These are phyloP conservation scores for Bombus pascuorum DNA, from an alignment of 1,140 invertebrate species.

Conservation along the genomic window DNA sequence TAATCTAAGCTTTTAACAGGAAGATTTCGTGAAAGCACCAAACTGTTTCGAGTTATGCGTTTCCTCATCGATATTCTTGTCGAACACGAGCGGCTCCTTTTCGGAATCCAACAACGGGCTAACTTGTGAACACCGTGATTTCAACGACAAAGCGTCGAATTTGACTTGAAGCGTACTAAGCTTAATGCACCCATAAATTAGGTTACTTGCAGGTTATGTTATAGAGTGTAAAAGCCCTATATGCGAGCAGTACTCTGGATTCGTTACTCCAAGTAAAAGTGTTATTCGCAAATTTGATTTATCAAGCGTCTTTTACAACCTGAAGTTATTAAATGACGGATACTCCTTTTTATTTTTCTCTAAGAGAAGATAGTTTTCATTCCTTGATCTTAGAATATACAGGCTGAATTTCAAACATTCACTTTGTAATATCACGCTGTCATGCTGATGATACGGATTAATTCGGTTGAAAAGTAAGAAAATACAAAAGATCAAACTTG, in stretches of 20 bases:
- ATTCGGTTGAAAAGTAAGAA: too few relatives aligned
- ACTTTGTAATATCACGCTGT: too few relatives aligned
- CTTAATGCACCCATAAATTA: slow-evolving; percentile 23
- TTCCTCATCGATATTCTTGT: background rate
- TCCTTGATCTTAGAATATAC: too few relatives aligned
- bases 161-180: slow-evolving; percentile 5
- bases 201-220: background rate
- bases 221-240: background rate
- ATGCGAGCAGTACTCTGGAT: background rate
- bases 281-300: background rate
- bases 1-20: slow-evolving; percentile 43
- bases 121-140: background rate
- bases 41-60: background rate
- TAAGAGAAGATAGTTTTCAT: too few relatives aligned
- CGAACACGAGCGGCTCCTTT: background rate
- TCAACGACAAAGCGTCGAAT: background rate
- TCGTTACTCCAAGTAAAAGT: background rate
- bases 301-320: background rate
- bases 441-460: too few relatives aligned
- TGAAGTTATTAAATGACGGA: background rate
- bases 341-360: background rate
- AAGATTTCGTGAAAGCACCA: background rate
- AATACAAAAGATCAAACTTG: too few relatives aligned
- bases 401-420: too few relatives aligned
- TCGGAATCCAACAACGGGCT: background rate